Evolutionary conservation across 2,113 vertebrate species (phyloP), one percentile per base, ranked within the genome.

Genomic region (Tringa solitaria): DNA sequence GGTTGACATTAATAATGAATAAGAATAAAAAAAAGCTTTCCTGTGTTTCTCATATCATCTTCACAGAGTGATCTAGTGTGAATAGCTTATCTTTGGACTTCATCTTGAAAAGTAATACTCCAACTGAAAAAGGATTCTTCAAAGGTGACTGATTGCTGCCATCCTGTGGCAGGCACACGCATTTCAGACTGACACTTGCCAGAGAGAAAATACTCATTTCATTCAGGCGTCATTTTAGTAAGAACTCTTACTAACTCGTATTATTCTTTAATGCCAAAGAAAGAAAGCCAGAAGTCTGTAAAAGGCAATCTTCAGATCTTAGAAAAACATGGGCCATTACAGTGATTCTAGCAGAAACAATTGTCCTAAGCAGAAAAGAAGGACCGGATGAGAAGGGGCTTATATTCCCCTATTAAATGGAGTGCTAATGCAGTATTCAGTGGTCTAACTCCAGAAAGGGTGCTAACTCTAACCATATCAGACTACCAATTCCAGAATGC

Each of bases 121-220:
- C 18, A 67, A 7, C 7, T 0, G 15, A 27, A 54, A 27, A 56
- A 32, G 28, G 28, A n/a, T n/a, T 70, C 75, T 48, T 46, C 76
- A 84, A 84, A n/a, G 24, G 22, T 76, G 88, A 77, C 45, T 4
- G 75, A 80, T 41, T 94, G 87, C 94, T 95, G 96, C 96, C 96
- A 96, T 94, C 96, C 53, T 35, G 96, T 89, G 96, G 96, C 94
- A 89, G 20, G 23, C 63, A 65, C 35, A 10, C 4, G 69, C 18
- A 93, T 86, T 78, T 92, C 92, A 93, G 30, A 70, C 19, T 18
- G 28, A 57, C 46, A 8, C 53, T 35, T 21, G 20, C 37, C 32
- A 12, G 17, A 33, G 13, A 41, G 26, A 53, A 79, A 74, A 63
- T 1, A 19, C 1, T 27, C 8, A 10, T 60, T 41, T 3, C 27